Evolutionary conservation across 1,140 invertebrate genomes (phyloP), one percentile per base, ranked within the genome.

Genomic region (Macrobrachium rosenbergii): DNA sequence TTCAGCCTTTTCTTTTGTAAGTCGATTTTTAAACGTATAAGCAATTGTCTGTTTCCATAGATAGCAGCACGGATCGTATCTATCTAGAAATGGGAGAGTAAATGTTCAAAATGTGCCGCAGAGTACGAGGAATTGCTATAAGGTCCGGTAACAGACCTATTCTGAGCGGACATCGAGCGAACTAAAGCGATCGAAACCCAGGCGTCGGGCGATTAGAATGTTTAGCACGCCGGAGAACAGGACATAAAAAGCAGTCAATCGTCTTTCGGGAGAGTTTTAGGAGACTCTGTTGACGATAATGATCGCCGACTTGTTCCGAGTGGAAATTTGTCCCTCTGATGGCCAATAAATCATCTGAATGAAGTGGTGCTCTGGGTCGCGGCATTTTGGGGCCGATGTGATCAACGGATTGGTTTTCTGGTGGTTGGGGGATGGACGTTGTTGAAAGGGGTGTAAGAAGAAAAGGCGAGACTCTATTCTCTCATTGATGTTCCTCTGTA

Each of bases 221-320:
- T 87, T 87, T 81, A 87, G 85, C 85, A 87, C 85, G 85, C 63
- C 78, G 77, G 78, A 80, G 85, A 87, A 81, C 85, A 81, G 85
- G 78, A 28, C 85, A 82, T 87, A 87, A 87, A 87, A 87, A 87
- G 85, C 79, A 82, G 85, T 82, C 77, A 87, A 64, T 87, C 85
- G 85, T 87, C 78, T 82, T 82, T 45, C 69, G 81, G 77, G 83
- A 23, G 83, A 80, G 83, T 80, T 86, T 86, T 86, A 86, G 83
- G 83, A 86, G 83, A 80, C 83, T 80, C 83, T 52, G 83, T 80
- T 86, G 83, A 86, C 83, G 83, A 86, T 86, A 86, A 86, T 86
- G 83, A 86, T 86, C 83, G 67, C 83, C 83, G 83, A 86, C 83
- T 86, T 86, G 83, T 84, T 84, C 83, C 73, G 83, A 84, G 83